Conservation (phyloP, 2,888 invertebrate genomes). For the Hydraecia micacea region DNA sequence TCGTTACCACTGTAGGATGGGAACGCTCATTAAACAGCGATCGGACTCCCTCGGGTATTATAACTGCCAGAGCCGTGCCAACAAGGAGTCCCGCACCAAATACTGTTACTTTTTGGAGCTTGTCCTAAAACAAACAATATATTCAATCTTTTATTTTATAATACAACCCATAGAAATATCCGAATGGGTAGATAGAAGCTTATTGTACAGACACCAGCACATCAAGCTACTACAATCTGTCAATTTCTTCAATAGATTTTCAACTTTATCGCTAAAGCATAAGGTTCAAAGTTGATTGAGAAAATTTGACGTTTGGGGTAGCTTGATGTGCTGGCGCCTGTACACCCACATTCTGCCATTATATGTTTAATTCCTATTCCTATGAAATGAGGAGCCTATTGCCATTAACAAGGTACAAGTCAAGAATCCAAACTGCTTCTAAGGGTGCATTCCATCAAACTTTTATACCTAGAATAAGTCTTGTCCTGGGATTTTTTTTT, state of each 20-base stretch:
- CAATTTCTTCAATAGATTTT: too few species aligned
- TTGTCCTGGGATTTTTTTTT: too few species aligned
- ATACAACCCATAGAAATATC: background rate
- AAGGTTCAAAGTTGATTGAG: too few species aligned
- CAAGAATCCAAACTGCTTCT: too few species aligned
- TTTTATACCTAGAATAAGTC: too few species aligned
- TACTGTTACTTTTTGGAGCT: slow-evolving; percentile 97
- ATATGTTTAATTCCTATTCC: background rate
- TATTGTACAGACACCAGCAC: too few species aligned
- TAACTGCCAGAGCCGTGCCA: slow-evolving; percentile 99
- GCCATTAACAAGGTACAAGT: background rate
- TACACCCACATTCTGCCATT: background rate
- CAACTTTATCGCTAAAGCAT: too few species aligned
- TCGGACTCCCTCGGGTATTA: slow-evolving; percentile 99
- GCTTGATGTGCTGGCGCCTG: too few species aligned
- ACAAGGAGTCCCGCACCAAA: slow-evolving; percentile 99
- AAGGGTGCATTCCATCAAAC: too few species aligned
- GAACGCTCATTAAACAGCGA: slow-evolving; percentile 91
- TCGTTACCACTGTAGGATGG: slow-evolving; percentile 77
- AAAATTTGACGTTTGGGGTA: too few species aligned
- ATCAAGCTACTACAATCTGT: too few species aligned
- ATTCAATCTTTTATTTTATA: background rate
- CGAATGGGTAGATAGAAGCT: accelerated
- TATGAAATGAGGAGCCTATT: background rate
- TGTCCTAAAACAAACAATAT: slow-evolving; percentile 92